Base-by-base conservation (phyloP, 2,888 invertebrate species). In the Unio delphinus region DNA sequence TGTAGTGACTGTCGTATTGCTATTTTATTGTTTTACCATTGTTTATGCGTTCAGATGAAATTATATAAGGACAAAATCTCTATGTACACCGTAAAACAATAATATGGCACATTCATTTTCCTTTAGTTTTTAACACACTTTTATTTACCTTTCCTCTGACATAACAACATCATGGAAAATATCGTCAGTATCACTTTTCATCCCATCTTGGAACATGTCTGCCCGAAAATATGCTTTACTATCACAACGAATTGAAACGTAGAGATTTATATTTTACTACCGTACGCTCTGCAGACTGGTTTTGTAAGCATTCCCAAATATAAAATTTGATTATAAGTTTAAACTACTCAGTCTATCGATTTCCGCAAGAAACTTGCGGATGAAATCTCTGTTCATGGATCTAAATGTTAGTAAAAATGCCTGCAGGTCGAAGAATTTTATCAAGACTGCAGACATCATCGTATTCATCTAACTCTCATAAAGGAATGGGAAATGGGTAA, bases 381-480 rank as follows among this genome's bases (percentile, higher is more conserved):
- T 45, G 11, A 45, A 45, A 45, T 45, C 11, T 45, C 45, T 45
- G 45, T 18, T 45, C 23, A 62, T 62, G 23, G 45, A 69, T 45
- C 45, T 45, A 45, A 45, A 45, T 45, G 11, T 11, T 45, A 45
- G 45, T 45, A 45, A 45, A 55, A 65, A 85, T 85, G 85, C 85
- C 85, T 59, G 79, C 83, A n/a, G 84, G 85, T 69, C 78, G 86
- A 55, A 78, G 86, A 70, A 84, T 86, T 69, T 80, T 86, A 64
- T 85, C 85, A 7, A 77, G 86, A 28, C 80, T 86, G 54, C 86
- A 86, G 74, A 82, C 86, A 18, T 76, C 81, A 15, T 69, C 81
- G 4, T 83, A 79, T 63, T 75, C 80, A 26, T 75, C 82, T 34
- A 75, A 74, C 54, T 70, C 74, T 20, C 81, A 80, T 67, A 80